Evolutionary conservation across 1,140 invertebrate species (phyloP).

Genomic region (Lasaia peninsularis): DNA sequence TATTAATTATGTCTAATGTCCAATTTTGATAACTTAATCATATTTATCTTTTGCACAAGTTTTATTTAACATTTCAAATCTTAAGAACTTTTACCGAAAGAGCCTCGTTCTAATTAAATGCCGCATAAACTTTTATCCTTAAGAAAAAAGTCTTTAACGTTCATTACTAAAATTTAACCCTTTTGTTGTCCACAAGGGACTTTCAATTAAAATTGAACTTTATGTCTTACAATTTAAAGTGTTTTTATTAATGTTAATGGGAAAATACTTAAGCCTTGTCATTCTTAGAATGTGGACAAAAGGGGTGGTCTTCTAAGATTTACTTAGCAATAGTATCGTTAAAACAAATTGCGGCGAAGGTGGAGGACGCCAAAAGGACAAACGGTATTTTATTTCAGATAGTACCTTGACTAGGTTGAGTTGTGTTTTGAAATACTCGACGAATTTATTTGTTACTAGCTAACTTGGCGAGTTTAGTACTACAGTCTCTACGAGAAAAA

Average conservation of each 20-base stretch:
- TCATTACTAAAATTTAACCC: constrained; percentile 22
- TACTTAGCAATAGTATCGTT: constrained; percentile 24
- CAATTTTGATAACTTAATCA: neutral
- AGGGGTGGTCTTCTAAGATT: constrained; percentile 20
- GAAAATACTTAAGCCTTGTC: constrained; percentile 5
- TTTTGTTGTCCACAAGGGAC: neutral
- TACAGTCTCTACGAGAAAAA: too few species aligned
- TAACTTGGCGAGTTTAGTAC: too few species aligned
- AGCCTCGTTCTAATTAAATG: constrained; percentile 24
- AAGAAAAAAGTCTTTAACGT: constrained; percentile 17
- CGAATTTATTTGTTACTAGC: too few species aligned
- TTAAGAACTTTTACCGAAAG: constrained; percentile 16
- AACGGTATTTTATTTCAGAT: constrained; percentile 17
- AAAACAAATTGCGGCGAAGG: constrained; percentile 22
- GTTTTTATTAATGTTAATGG: neutral
- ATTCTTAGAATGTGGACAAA: constrained; percentile 9
- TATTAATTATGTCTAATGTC: too few species aligned
- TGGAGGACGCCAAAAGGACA: constrained; percentile 19
- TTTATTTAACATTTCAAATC: constrained; percentile 6
- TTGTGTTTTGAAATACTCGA: neutral
- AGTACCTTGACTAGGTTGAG: constrained; percentile 11
- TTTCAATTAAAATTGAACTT: constrained; percentile 2
- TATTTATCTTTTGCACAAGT: neutral
- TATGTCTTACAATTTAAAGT: neutral
- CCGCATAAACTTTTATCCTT: constrained; percentile 25